Evolutionary conservation across 2,888 invertebrate species (phyloP).

Genomic region (Perithous albicinctus): DNA sequence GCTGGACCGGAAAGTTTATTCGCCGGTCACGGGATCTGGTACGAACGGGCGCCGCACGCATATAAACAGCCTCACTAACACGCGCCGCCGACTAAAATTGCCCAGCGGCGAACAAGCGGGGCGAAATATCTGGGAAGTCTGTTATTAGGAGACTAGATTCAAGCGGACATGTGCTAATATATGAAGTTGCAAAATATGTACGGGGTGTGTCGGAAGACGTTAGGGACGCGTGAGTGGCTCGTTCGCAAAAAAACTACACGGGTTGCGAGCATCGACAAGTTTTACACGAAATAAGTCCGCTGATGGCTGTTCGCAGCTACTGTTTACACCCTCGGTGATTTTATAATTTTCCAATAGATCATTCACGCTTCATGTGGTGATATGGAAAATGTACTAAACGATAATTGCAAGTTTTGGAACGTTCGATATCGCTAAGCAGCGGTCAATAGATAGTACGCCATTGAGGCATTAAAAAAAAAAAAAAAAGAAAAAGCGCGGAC

Average conservation of each 20-base stretch:
- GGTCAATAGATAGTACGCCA: neutral
- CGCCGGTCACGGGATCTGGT: constrained; percentile 42
- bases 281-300: no score
- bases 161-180: constrained; percentile 58
- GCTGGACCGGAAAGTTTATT: constrained; percentile 64
- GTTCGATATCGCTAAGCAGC: neutral
- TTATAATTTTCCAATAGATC: constrained; percentile 49
- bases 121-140: constrained; percentile 55
- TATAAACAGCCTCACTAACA: neutral
- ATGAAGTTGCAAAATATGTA: constrained; percentile 55
- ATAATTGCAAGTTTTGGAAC: constrained; percentile 7
- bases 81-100: constrained; percentile 15
- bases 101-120: constrained; percentile 35
- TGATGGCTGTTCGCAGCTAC: constrained; percentile 16
- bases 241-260: neutral
- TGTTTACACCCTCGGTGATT: neutral
- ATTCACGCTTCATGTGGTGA: constrained; percentile 18
- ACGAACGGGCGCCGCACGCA: constrained; percentile 1
- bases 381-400: neutral
- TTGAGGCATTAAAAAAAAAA: neutral
- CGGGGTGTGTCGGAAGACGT: constrained; percentile 60
- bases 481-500: no score
- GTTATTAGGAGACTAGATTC: constrained; percentile 62
- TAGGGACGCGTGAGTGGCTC: constrained; percentile 49
- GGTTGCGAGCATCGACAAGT: neutral